Evolutionary conservation across 2,888 invertebrate genomes (phyloP).

Genomic region (Drosophila borborema): DNA sequence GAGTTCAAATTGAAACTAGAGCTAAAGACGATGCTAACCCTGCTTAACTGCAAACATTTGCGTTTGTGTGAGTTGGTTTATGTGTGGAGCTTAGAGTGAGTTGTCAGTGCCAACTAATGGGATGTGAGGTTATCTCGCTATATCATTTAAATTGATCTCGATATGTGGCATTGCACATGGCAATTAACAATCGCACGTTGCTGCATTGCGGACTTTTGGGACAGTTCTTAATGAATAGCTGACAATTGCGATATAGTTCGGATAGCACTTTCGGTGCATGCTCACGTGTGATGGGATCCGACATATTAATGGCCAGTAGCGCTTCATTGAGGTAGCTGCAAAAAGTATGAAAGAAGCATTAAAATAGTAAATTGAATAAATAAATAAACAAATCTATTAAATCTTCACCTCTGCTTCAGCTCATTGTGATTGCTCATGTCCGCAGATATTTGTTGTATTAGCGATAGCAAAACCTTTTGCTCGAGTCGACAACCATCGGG

Average conservation of each 20-base stretch:
- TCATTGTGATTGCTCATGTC: conserved; percentile 94
- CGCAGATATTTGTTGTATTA: conserved; percentile 97
- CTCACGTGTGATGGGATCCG: conserved; percentile 91
- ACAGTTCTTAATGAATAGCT: conserved; percentile 88
- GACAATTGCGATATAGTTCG: conserved; percentile 91
- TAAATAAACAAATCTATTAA: too few relatives aligned
- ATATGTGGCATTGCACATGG: conserved; percentile 80
- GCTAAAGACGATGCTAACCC: conserved; percentile 42
- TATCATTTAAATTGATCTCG: conserved; percentile 82
- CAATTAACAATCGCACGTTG: conserved; percentile 84
- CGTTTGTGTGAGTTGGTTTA: conserved; percentile 23
- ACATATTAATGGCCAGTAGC: conserved; percentile 91
- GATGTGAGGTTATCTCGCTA: conserved; percentile 43
- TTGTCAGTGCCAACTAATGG: conserved; percentile 59
- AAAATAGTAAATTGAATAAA: not conserved
- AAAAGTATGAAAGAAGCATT: not conserved
- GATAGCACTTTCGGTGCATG: conserved; percentile 92
- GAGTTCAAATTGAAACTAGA: conserved; percentile 49
- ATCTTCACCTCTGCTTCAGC: conserved; percentile 89
- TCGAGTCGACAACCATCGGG: conserved; percentile 89
- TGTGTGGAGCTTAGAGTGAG: conserved; percentile 9
- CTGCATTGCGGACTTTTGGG: conserved; percentile 88
- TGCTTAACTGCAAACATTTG: conserved; percentile 47
- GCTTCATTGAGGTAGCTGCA: conserved; percentile 94
- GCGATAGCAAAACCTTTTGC: conserved; percentile 95